Evolutionary conservation across 1,140 invertebrate genomes (phyloP).

Genomic region (Zaprionus ghesquierei): DNA sequence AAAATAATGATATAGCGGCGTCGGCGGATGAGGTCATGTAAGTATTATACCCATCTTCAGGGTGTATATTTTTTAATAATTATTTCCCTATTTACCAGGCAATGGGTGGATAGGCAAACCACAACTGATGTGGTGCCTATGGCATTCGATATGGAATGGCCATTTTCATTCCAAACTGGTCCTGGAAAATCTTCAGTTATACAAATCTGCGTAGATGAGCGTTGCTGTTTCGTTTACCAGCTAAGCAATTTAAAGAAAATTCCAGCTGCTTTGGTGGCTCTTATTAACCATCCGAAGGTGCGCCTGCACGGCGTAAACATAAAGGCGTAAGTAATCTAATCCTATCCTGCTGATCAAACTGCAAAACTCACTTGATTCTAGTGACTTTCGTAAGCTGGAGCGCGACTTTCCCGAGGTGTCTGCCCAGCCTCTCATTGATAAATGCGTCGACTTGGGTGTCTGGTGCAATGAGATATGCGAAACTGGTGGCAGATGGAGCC

Average conservation of each 20-base stretch:
- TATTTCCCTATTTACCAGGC: slow-evolving; percentile 55
- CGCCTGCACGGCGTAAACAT: slow-evolving; percentile 86
- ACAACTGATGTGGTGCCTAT: slow-evolving; percentile 82
- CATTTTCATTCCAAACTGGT: slow-evolving; percentile 85
- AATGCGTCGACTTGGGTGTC: slow-evolving; percentile 85
- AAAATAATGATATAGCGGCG: slow-evolving; percentile 83
- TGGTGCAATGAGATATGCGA: slow-evolving; percentile 85
- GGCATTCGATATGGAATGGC: slow-evolving; percentile 87
- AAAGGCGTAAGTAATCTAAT: slow-evolving; percentile 84
- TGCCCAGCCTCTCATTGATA: slow-evolving; percentile 84
- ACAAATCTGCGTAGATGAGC: slow-evolving; percentile 84
- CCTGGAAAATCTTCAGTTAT: slow-evolving; percentile 85
- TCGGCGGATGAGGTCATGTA: slow-evolving; percentile 85
- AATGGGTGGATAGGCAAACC: slow-evolving; percentile 82
- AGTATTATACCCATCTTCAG: slow-evolving; percentile 31
- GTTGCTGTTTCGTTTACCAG: slow-evolving; percentile 85
- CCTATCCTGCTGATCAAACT: no score
- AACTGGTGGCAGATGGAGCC: slow-evolving; percentile 85
- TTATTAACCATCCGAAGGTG: slow-evolving; percentile 85
- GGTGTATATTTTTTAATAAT: neutral
- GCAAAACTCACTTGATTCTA: slow-evolving; percentile 60
- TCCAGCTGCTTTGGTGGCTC: slow-evolving; percentile 84
- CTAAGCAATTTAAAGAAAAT: slow-evolving; percentile 84
- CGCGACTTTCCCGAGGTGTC: slow-evolving; percentile 86
- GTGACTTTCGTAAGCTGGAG: slow-evolving; percentile 86